Base-by-base conservation (phyloP, 1,140 invertebrate species). In the Linepithema humile region DNA sequence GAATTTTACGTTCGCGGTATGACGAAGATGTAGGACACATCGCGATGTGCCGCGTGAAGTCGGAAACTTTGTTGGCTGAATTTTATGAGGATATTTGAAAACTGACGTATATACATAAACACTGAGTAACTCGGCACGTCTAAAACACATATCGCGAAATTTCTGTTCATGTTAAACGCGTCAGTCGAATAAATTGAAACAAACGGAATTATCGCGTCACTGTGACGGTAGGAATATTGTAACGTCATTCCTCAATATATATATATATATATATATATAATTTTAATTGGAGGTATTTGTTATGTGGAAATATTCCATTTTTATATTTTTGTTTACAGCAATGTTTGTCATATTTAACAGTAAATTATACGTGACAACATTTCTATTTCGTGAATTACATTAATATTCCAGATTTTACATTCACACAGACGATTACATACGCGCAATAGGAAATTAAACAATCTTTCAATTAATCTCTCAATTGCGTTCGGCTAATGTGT, bases 21-120 rank as follows among this genome's bases (percentile, higher is more conserved):
- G 45, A 72, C 40, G 50, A 60, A 43, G 65, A 62, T 45, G 82
- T 82, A 78, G 48, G 45, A 67, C 73, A 53, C 20, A 64, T 53
- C 45, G 57, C 7, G 35, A n/a, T 29, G 48, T 23, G 45, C 32
- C 38, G 53, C 50, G 85, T 67, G 43, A 64, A 75, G 84, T 73
- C 57, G 55, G 48, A 32, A 70, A 91, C 90, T 91, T 88, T 88
- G 84, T 83, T 72, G 64, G 85, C 82, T 87, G 84, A 91, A 92
- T 92, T 94, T 93, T 92, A 93, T 89, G 91, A 92, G 86, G 86
- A 88, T 93, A 93, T 93, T 93, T 93, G 62, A 69, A 48, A 23
- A 77, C 40, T 53, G 60, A 80, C 48, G 75, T 40, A 32, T 23
- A 35, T 57, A 80, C 23, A 67, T 78, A 78, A 67, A 40, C 75